These are phyloP conservation scores for Chiloscyllium punctatum DNA, from an alignment of 2,797 vertebrate genomes.

Conservation along the genomic window DNA sequence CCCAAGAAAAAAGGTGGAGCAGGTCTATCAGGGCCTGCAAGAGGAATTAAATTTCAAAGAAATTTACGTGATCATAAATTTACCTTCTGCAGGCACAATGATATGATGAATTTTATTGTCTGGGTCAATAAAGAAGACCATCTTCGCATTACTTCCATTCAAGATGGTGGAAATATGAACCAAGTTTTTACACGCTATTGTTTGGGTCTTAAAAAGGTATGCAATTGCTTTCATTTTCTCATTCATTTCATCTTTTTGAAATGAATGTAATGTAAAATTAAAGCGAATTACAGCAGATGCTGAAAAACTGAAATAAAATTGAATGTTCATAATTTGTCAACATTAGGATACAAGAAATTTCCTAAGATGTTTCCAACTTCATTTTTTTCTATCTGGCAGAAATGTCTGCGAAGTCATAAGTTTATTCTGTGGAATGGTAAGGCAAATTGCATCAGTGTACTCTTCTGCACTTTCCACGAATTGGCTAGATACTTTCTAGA, in stretches of 20 bases:
- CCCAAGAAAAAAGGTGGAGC: background rate
- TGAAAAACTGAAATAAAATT: background rate
- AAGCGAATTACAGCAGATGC: background rate
- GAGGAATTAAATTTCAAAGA: background rate
- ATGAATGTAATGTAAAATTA: background rate
- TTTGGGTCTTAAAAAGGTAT: slow-evolving; percentile 36
- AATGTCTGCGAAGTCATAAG: background rate
- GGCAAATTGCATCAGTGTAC: background rate
- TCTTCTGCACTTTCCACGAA: background rate
- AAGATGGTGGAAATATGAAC: slow-evolving; percentile 50
- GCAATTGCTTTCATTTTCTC: background rate
- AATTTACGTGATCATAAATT: background rate
- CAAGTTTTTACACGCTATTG: slow-evolving; percentile 50
- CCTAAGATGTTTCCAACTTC: background rate
- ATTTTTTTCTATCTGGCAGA: background rate
- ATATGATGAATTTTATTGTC: slow-evolving; percentile 50
- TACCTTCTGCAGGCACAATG: slow-evolving; percentile 51
- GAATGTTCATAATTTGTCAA: background rate
- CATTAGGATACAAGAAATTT: background rate
- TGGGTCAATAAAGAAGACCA: slow-evolving; percentile 64
- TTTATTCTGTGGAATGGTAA: background rate
- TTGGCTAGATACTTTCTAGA: background rate
- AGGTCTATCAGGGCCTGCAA: background rate
- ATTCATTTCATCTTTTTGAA: too few relatives aligned
- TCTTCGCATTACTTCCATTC: slow-evolving; percentile 51